Base-by-base conservation (phyloP, 92 coral and sea anemone genomes). In the Montipora capitata region DNA sequence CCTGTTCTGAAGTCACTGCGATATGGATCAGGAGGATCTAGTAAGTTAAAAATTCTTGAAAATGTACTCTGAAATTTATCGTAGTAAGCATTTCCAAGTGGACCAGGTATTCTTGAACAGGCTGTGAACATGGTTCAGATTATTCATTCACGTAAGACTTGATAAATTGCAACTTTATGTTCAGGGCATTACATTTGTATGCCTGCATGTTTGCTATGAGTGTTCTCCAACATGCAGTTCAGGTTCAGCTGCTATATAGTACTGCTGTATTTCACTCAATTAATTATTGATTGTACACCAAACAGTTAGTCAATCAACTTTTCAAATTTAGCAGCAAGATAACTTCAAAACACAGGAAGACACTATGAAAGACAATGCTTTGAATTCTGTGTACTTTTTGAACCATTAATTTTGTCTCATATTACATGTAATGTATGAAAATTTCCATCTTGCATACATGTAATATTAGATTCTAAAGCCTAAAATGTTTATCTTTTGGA, bases 11-110 rank as follows among this genome's bases (percentile, higher is more conserved):
- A 40, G 13, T 35, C 8, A 8, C 43, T 73, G 68, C 18, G 16
- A n/a, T 69, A 77, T 67, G 78, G 72, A 54, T 74, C 74, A 27
- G 91, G 77, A 72, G 90, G 88, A 15, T 95, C 96, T 58, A 93
- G 45, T 62, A 90, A 73, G 70, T 95, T 95, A 58, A 78, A 88
- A 71, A 95, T 89, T 67, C 96, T 84, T 67, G 92, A 51, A 75
- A 93, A 95, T 14, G 96, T 95, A 82, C 94, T 93, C 66, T 79
- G 87, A 10, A 51, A 9, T 35, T 5, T 67, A 15, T 58, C 51
- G 66, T 41, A 17, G 61, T 70, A 56, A 13, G 54, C 68, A 72
- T 57, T 12, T 13, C 43, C 68, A 7, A 63, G 2, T 18, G 77
- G 68, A n/a, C 20, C 35, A 58, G 77, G 87, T 5, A 51, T 72